Percentiles rank a stretch among this genome's conserved stretches.
These are phyloP conservation scores for Argentina silus DNA, from an alignment of 2,797 vertebrate species.

Conservation along the genomic window DNA sequence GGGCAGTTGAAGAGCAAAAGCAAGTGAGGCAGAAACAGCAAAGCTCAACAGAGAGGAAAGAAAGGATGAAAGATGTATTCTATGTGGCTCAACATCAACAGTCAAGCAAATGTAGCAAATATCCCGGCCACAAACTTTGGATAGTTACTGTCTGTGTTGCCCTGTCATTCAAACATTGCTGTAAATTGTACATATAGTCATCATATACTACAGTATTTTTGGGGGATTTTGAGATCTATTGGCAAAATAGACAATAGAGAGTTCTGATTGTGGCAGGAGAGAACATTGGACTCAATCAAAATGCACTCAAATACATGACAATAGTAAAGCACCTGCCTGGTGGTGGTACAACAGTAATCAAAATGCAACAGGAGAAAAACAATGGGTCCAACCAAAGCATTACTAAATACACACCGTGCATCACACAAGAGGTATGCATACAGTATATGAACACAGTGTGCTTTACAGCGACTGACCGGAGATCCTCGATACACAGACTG, in stretches of 20 bases:
- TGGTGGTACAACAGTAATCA: slow-evolving; percentile 8
- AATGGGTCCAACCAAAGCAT: slow-evolving; percentile 39
- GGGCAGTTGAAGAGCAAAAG: slow-evolving; percentile 35
- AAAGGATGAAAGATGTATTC: slow-evolving; percentile 10
- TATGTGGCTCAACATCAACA: neutral
- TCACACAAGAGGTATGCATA: slow-evolving; percentile 61
- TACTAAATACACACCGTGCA: slow-evolving; percentile 50
- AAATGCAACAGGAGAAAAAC: neutral
- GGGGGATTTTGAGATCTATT: neutral
- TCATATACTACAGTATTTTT: neutral
- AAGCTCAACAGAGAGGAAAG: slow-evolving; percentile 19
- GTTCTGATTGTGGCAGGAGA: slow-evolving; percentile 12
- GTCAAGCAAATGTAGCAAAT: neutral
- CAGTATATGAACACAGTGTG: slow-evolving; percentile 50
- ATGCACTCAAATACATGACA: slow-evolving; percentile 46
- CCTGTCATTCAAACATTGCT: neutral
- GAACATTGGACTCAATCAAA: slow-evolving; percentile 35
- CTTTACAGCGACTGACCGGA: slow-evolving; percentile 87
- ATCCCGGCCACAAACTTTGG: neutral
- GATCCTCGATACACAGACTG: slow-evolving; percentile 98
- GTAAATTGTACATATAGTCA: neutral
- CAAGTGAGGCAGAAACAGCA: slow-evolving; percentile 55
- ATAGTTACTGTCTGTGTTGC: neutral
- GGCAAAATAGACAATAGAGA: slow-evolving; percentile 16
- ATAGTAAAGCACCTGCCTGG: slow-evolving; percentile 22